A percentile compares a stretch with the other conserved stretches of the same genome.
Evolutionary conservation across 92 coral and sea anemone genomes (phyloP).

Genomic region (Pocillopora grandis): DNA sequence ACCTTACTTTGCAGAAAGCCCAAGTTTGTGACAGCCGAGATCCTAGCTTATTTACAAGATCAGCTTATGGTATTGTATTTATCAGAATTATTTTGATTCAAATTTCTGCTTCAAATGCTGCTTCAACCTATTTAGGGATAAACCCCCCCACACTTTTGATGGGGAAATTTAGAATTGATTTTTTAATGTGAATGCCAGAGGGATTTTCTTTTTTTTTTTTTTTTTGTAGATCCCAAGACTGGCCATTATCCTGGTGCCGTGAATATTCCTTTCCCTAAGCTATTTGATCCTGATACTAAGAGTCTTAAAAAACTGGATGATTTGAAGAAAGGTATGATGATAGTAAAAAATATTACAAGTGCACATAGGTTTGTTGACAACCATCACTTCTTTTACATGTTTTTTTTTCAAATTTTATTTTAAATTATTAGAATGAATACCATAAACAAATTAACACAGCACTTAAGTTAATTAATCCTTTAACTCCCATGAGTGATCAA

Average conservation of each 20-base stretch:
- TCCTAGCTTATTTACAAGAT: slow-evolving; percentile 15
- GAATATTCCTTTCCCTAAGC: slow-evolving; percentile 54
- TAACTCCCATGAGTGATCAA: too few relatives aligned
- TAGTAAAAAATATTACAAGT: too few relatives aligned
- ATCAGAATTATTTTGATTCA: neutral
- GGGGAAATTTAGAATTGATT: neutral
- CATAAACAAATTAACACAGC: too few relatives aligned
- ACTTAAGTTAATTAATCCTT: too few relatives aligned
- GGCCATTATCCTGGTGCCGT: slow-evolving; percentile 85
- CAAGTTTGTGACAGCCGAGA: slow-evolving; percentile 75
- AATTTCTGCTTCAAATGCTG: neutral
- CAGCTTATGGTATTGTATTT: slow-evolving; percentile 41
- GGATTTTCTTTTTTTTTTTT: too few relatives aligned
- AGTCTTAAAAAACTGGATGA: slow-evolving; percentile 54
- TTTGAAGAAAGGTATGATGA: slow-evolving; percentile 52
- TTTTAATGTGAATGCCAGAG: too few relatives aligned
- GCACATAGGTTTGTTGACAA: too few relatives aligned
- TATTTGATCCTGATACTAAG: slow-evolving; percentile 52
- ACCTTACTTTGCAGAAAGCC: slow-evolving; percentile 31
- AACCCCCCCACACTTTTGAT: neutral
- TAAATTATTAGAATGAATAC: too few relatives aligned
- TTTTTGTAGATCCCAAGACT: slow-evolving; percentile 51
- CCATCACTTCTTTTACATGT: too few relatives aligned
- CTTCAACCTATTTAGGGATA: neutral
- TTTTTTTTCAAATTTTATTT: too few relatives aligned